These are phyloP conservation scores for Chironomus tepperi DNA, from an alignment of 1,140 invertebrate species.

Conservation along the genomic window DNA sequence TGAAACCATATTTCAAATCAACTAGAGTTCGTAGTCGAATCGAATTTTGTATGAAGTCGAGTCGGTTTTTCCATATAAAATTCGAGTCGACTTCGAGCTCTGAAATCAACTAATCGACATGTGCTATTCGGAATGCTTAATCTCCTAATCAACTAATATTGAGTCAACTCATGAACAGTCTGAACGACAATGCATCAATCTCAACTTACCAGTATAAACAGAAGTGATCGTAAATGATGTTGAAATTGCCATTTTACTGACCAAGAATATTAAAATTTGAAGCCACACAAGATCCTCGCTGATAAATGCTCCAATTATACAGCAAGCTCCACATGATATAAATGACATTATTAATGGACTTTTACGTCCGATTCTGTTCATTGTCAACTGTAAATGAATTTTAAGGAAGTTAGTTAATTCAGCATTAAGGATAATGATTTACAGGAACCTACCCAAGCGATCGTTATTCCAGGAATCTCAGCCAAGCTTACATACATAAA, in stretches of 20 bases:
- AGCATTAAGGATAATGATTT: no score
- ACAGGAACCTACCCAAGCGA: conserved; percentile 28
- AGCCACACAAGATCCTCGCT: conserved; percentile 39
- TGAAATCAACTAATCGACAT: no score
- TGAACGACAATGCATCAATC: no score
- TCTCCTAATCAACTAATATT: no score
- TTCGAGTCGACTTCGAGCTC: no score
- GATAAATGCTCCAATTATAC: conserved; percentile 39
- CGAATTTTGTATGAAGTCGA: no score
- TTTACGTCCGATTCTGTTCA: conserved; percentile 46
- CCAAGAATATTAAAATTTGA: conserved; percentile 46
- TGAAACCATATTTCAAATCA: no score
- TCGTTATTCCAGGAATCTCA: conserved; percentile 50
- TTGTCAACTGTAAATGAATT: conserved; percentile 34
- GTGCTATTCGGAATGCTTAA: no score
- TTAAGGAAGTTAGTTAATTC: no score
- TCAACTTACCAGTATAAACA: conserved; percentile 42
- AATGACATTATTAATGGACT: conserved; percentile 43
- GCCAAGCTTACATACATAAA: conserved; percentile 49
- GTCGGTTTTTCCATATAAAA: no score
- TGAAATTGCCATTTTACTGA: conserved; percentile 55
- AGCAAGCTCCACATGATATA: conserved; percentile 47
- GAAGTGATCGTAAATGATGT: conserved; percentile 52
- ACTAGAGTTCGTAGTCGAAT: no score
- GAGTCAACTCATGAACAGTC: no score